Percentiles rank a stretch among this genome's conserved stretches.
phyloP scores from a whole-genome alignment of 1,140 invertebrate species.

The Epicauta chinensis region DNA sequence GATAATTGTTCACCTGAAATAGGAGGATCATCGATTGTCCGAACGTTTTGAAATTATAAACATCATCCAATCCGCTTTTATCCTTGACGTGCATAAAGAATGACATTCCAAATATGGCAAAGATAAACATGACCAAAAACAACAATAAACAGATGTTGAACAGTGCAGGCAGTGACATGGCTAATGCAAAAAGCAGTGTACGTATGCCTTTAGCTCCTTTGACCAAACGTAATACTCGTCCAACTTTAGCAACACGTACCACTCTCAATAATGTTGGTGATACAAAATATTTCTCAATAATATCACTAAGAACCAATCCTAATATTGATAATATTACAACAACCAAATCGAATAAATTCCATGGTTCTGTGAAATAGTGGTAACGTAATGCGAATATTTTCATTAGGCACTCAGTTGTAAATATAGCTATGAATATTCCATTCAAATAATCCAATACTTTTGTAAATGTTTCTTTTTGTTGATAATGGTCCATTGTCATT shows the following conservation, averaged over 20 bases:
- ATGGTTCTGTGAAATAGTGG: constrained; percentile 98
- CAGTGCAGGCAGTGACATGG: constrained; percentile 95
- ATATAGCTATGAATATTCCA: constrained; percentile 97
- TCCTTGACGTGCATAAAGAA: constrained; percentile 98
- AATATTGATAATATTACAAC: constrained; percentile 98
- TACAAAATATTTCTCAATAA: constrained; percentile 96
- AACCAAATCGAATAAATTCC: constrained; percentile 99
- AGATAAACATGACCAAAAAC: constrained; percentile 99
- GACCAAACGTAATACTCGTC: constrained; percentile 91
- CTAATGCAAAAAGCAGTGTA: constrained; percentile 93
- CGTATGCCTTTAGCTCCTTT: constrained; percentile 97
- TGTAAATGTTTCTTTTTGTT: constrained; percentile 77
- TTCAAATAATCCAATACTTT: constrained; percentile 85
- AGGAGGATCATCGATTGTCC: constrained; percentile 95
- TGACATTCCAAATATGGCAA: constrained; percentile 98
- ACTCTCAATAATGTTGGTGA: constrained; percentile 95
- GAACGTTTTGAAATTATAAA: constrained; percentile 99
- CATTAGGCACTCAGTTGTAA: constrained; percentile 93
- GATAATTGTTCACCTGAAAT: constrained; percentile 67
- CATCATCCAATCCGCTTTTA: constrained; percentile 88
- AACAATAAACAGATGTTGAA: constrained; percentile 98
- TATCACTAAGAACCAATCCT: constrained; percentile 90
- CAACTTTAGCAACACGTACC: constrained; percentile 95
- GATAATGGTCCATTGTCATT: constrained; percentile 96
- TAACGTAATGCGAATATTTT: constrained; percentile 95